phyloP scores from a whole-genome alignment of 2,113 vertebrate genomes.

The Erythrolamprus reginae region DNA sequence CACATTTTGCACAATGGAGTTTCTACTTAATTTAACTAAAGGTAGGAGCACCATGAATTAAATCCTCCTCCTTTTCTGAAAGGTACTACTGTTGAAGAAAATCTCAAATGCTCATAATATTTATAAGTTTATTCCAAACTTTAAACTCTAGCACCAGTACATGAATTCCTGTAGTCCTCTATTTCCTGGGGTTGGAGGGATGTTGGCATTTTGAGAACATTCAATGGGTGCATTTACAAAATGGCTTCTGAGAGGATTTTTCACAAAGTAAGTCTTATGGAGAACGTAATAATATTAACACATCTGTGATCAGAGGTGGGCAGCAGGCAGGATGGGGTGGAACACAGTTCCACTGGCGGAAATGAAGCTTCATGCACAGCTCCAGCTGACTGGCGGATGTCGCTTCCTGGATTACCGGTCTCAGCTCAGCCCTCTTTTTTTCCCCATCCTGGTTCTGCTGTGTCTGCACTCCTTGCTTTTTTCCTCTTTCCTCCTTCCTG shows the following conservation, averaged over 20 bases:
- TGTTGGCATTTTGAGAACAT: neutral
- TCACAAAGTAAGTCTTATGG: neutral
- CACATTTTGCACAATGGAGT: neutral
- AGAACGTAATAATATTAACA: neutral
- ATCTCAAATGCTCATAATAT: neutral
- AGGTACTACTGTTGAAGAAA: neutral
- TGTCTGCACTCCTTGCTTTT: too few species aligned
- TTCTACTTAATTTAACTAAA: rapidly evolving
- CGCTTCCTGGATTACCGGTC: too few species aligned
- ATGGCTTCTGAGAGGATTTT: neutral
- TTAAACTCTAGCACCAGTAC: neutral
- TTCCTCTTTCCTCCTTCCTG: too few species aligned
- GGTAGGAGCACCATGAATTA: neutral
- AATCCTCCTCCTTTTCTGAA: neutral
- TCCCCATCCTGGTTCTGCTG: too few species aligned
- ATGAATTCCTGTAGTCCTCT: neutral
- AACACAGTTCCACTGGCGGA: too few species aligned
- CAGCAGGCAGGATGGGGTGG: too few species aligned
- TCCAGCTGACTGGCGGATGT: too few species aligned
- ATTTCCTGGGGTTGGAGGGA: too few species aligned
- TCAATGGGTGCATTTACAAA: neutral
- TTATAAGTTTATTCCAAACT: neutral
- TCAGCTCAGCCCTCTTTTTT: too few species aligned
- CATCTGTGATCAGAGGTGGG: too few species aligned
- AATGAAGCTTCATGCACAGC: too few species aligned